Percentiles rank a stretch among this genome's conserved stretches.
These are phyloP conservation scores for Cygnus olor DNA, from an alignment of 2,797 vertebrate species.

Conservation along the genomic window DNA sequence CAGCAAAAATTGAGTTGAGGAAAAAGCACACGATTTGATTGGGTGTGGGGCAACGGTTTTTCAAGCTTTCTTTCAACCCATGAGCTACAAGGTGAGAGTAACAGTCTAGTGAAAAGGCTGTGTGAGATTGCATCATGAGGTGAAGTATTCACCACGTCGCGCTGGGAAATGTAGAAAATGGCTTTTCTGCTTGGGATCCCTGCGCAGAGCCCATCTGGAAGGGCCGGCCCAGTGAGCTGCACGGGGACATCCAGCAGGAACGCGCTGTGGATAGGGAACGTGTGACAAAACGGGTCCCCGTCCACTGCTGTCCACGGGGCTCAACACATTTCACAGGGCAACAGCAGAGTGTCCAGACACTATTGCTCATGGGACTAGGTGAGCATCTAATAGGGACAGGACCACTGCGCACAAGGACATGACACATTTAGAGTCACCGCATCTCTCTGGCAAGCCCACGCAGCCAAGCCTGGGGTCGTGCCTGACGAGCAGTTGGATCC, in stretches of 20 bases:
- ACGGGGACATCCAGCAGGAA: not conserved
- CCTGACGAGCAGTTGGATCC: not conserved
- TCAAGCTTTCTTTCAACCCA: not conserved
- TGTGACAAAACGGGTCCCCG: not conserved
- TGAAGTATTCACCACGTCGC: not conserved
- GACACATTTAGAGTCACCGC: not conserved
- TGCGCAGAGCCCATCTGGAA: not conserved
- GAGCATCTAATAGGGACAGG: not conserved
- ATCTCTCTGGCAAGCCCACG: not conserved
- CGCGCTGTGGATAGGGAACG: not conserved
- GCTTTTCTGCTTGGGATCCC: not conserved
- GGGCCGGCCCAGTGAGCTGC: not conserved
- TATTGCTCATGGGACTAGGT: not conserved
- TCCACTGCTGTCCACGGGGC: rapidly evolving
- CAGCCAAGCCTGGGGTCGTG: not conserved
- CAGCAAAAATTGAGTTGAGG: not conserved
- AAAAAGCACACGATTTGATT: not conserved
- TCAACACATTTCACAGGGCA: not conserved
- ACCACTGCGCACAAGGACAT: not conserved
- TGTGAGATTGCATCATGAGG: not conserved
- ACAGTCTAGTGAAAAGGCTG: not conserved
- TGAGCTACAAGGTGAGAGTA: not conserved
- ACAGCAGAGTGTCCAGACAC: not conserved
- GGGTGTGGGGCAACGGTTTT: rapidly evolving
- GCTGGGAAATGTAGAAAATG: not conserved